Percentiles rank a stretch among this genome's conserved stretches.
Evolutionary conservation across 2,113 vertebrate species (phyloP).

Genomic region (Ariopsis seemanni): DNA sequence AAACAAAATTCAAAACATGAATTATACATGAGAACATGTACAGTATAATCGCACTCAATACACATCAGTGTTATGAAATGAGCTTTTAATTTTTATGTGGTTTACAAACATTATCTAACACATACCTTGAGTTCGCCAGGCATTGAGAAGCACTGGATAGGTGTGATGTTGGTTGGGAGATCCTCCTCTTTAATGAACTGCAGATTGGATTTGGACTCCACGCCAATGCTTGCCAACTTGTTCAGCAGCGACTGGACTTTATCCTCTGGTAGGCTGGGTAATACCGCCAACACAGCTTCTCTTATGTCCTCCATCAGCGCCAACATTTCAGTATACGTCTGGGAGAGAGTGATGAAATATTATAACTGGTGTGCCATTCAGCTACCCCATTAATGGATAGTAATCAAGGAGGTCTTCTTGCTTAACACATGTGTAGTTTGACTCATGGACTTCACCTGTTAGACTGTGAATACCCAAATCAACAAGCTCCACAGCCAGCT

Average conservation of each 20-base stretch:
- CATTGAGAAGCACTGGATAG: constrained; percentile 36
- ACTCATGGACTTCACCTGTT: background rate
- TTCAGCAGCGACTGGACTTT: constrained; percentile 27
- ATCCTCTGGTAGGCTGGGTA: constrained; percentile 24
- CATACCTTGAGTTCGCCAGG: constrained; percentile 18
- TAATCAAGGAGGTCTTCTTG: constrained; percentile 38
- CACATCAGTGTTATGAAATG: too few species aligned
- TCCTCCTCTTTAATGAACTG: constrained; percentile 41
- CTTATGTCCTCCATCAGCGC: constrained; percentile 9
- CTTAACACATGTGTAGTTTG: background rate
- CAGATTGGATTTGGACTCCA: constrained; percentile 31
- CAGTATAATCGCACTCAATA: too few species aligned
- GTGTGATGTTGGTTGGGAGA: constrained; percentile 29
- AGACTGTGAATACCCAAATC: background rate
- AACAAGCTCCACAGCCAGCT: background rate
- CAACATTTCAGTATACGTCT: constrained; percentile 31
- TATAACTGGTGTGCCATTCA: constrained; percentile 34
- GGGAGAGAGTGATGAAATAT: constrained; percentile 34
- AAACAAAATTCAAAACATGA: too few species aligned
- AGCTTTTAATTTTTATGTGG: background rate
- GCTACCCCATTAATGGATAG: constrained; percentile 30
- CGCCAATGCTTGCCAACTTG: constrained; percentile 35
- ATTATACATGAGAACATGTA: too few species aligned
- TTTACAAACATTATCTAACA: background rate
- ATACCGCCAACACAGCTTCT: constrained; percentile 27